Evolutionary conservation across 2,888 invertebrate genomes (phyloP).

Genomic region (Alcis repandata): DNA sequence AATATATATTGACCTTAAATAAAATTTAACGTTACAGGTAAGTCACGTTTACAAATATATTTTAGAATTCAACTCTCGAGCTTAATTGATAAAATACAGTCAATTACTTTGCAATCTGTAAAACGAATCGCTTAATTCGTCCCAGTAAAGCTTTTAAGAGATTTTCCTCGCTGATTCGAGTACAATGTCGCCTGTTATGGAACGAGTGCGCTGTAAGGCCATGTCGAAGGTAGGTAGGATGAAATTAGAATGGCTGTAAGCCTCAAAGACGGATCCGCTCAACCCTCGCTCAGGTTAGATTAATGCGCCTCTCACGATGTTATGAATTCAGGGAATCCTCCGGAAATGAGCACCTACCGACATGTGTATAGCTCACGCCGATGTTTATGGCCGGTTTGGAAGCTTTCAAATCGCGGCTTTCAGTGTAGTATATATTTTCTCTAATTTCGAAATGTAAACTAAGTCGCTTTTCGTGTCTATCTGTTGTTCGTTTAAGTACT

Average conservation of each 20-base stretch:
- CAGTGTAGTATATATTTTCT: too few relatives aligned
- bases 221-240: neutral
- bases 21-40: too few relatives aligned
- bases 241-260: conserved; percentile 2
- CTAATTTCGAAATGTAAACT: too few relatives aligned
- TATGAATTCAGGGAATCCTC: conserved; percentile 29
- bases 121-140: neutral
- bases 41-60: too few relatives aligned
- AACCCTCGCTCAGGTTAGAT: conserved; percentile 10
- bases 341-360: conserved; percentile 25
- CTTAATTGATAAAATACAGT: too few relatives aligned
- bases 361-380: neutral
- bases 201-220: neutral
- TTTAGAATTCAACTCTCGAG: too few relatives aligned
- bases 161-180: neutral
- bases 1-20: too few relatives aligned
- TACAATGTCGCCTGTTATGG: too few relatives aligned
- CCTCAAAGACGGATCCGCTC: neutral
- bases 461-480: too few relatives aligned
- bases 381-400: neutral
- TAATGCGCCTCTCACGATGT: conserved; percentile 24
- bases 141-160: neutral
- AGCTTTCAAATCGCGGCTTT: neutral
- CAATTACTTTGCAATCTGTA: too few relatives aligned
- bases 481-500: too few relatives aligned